phyloP scores from a whole-genome alignment of 2,113 vertebrate genomes.

The Periophthalmodon schlosseri region DNA sequence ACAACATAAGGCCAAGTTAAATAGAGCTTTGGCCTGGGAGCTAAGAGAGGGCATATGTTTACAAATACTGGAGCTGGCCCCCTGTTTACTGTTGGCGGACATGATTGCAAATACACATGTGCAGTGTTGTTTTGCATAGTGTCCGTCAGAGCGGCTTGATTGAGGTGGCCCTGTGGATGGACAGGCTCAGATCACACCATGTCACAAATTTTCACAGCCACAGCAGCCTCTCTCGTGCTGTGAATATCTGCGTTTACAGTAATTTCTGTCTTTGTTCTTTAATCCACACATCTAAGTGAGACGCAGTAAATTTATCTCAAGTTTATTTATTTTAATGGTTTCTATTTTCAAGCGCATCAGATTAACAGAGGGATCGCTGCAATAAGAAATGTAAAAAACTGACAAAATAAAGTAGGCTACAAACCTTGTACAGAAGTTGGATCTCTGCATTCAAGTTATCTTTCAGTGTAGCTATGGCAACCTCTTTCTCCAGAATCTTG shows the following conservation, averaged over 20 bases:
- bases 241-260: conserved; percentile 24
- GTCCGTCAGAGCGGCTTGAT: conserved; percentile 15
- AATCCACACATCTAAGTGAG: conserved; percentile 12
- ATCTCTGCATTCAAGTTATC: background rate
- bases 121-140: conserved; percentile 5
- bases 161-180: conserved; percentile 21
- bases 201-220: conserved; percentile 24
- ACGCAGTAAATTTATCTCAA: conserved; percentile 46
- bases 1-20: conserved; percentile 57
- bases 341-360: conserved; percentile 6
- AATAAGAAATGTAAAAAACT: conserved; percentile 33
- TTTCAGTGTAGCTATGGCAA: background rate
- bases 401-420: conserved; percentile 1
- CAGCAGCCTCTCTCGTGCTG: conserved; percentile 5
- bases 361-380: background rate
- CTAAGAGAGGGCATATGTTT: conserved; percentile 47
- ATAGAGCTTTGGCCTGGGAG: conserved; percentile 59
- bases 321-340: conserved; percentile 39
- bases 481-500: background rate
- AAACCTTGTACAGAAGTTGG: background rate
- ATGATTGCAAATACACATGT: conserved; percentile 46
- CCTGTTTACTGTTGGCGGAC: conserved; percentile 43
- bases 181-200: conserved; percentile 36
- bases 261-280: conserved; percentile 39
- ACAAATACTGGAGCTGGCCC: conserved; percentile 57